These are phyloP conservation scores for Aradophagus sp. DNA, from an alignment of 1,140 invertebrate species.

Conservation along the genomic window DNA sequence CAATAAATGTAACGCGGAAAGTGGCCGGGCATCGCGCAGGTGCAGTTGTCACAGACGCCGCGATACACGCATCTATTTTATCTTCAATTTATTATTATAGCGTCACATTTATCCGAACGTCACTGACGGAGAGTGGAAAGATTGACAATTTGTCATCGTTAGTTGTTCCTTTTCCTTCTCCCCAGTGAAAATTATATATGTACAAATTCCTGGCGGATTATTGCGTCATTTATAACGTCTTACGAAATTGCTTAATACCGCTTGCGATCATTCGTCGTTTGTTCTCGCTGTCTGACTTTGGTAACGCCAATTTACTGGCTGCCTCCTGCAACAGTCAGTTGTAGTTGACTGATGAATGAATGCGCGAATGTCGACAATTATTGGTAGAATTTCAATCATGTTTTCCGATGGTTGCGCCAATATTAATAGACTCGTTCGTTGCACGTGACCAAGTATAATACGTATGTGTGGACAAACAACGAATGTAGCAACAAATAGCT, in stretches of 20 bases:
- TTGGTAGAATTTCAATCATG: too few relatives aligned
- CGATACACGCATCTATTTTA: constrained; percentile 15
- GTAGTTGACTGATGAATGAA: too few relatives aligned
- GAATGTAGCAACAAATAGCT: too few relatives aligned
- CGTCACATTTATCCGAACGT: constrained; percentile 13
- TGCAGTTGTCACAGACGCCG: constrained; percentile 28
- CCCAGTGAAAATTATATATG: neutral
- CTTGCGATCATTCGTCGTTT: too few relatives aligned
- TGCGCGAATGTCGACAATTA: too few relatives aligned
- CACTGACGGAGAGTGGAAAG: neutral
- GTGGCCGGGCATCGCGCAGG: constrained; percentile 18
- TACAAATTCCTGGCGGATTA: constrained; percentile 5
- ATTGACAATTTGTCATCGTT: neutral
- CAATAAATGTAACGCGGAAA: constrained; percentile 36
- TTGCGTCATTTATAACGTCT: constrained; percentile 4
- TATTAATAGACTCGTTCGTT: constrained; percentile 9
- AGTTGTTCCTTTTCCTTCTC: neutral
- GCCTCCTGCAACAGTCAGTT: too few relatives aligned
- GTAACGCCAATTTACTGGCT: too few relatives aligned
- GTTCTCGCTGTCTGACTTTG: too few relatives aligned
- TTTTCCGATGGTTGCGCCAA: neutral
- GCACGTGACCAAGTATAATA: constrained; percentile 11
- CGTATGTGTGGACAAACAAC: constrained; percentile 12
- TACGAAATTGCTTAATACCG: constrained; percentile 4
- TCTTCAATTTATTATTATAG: constrained; percentile 22